Conservation (phyloP, 2,888 invertebrate genomes). For the Drosophila heteroneura region DNA sequence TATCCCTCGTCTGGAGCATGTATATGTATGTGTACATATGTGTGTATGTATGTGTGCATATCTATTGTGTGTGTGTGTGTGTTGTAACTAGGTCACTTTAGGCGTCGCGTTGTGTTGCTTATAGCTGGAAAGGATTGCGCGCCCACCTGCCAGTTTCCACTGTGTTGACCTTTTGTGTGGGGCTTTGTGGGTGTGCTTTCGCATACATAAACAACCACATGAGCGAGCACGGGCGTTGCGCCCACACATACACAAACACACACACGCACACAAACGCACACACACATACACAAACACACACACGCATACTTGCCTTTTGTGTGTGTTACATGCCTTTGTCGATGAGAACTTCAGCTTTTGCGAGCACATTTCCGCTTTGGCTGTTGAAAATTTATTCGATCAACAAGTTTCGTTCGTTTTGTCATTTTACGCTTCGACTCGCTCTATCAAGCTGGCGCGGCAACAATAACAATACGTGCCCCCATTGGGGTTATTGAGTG, state of each 20-base stretch:
- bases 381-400: slow-evolving; percentile 74
- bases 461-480: slow-evolving; percentile 44
- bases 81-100: slow-evolving; percentile 75
- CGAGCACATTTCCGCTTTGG: slow-evolving; percentile 71
- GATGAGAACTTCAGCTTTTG: slow-evolving; percentile 50
- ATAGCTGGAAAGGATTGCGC: slow-evolving; percentile 64
- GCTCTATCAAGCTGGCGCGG: slow-evolving; percentile 55
- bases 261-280: not conserved
- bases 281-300: not conserved
- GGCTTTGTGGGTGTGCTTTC: slow-evolving; percentile 61
- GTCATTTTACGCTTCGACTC: slow-evolving; percentile 75
- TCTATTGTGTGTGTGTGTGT: slow-evolving; percentile 11
- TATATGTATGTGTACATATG: slow-evolving; percentile 7
- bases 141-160: slow-evolving; percentile 52
- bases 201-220: slow-evolving; percentile 44
- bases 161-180: slow-evolving; percentile 57
- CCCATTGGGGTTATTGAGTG: slow-evolving; percentile 1
- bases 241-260: not conserved
- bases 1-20: slow-evolving; percentile 40
- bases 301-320: not conserved
- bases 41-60: slow-evolving; percentile 5
- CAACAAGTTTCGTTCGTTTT: slow-evolving; percentile 76
- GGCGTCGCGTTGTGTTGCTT: slow-evolving; percentile 43
- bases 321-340: slow-evolving; percentile 1
- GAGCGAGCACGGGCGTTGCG: slow-evolving; percentile 15